Evolutionary conservation across 2,113 vertebrate genomes (phyloP).

Genomic region (Sapajus apella): DNA sequence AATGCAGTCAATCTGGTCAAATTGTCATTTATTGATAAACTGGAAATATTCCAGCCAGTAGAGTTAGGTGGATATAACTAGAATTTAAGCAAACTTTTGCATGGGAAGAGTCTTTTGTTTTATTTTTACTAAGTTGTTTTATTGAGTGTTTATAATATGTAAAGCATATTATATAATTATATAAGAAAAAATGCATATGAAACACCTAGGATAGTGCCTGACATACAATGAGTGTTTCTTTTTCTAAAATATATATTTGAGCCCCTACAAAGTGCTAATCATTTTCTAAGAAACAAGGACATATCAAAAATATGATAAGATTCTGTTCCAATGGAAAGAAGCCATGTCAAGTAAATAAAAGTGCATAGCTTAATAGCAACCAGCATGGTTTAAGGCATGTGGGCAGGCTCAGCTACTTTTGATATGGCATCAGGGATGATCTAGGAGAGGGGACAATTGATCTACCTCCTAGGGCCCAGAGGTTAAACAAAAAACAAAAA

Average conservation of each 20-base stretch:
- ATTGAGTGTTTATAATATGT: not conserved
- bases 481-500: not conserved
- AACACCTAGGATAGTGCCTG: not conserved
- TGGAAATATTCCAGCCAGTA: not conserved
- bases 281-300: not conserved
- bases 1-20: not conserved
- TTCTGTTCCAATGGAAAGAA: not conserved
- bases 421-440: accelerated
- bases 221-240: not conserved
- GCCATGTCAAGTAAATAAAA: not conserved
- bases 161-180: not conserved
- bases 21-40: not conserved
- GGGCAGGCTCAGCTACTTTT: not conserved
- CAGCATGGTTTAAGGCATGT: not conserved
- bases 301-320: not conserved
- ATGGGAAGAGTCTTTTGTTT: not conserved
- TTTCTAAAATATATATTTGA: not conserved
- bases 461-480: not conserved
- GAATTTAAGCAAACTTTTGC: not conserved
- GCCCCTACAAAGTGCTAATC: not conserved
- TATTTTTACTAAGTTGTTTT: not conserved
- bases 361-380: not conserved
- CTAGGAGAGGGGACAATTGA: not conserved
- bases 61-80: not conserved
- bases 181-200: not conserved